Conservation (phyloP, 2,888 invertebrate species). For the Neuroscelio doddi region DNA sequence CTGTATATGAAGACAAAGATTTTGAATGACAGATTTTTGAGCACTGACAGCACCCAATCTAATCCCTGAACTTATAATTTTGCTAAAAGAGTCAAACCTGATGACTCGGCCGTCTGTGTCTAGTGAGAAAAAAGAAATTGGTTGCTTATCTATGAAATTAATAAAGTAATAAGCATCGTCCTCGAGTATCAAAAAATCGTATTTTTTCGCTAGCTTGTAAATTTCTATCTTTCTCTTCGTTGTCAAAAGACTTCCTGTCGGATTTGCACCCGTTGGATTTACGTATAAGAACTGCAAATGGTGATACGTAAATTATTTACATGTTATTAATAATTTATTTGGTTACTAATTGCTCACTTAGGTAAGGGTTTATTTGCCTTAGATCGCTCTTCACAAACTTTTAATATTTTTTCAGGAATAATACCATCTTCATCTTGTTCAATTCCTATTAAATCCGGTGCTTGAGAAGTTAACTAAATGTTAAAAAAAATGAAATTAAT, state of each 20-base stretch:
- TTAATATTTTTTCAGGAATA: slow-evolving; percentile 76
- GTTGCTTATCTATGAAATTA: slow-evolving; percentile 77
- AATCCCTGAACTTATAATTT: slow-evolving; percentile 81
- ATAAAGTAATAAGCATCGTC: slow-evolving; percentile 88
- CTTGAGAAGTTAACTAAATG: slow-evolving; percentile 79
- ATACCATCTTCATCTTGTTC: slow-evolving; percentile 81
- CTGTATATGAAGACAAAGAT: slow-evolving; percentile 80
- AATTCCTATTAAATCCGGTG: slow-evolving; percentile 78
- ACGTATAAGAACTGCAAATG: slow-evolving; percentile 78
- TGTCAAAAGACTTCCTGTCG: slow-evolving; percentile 80
- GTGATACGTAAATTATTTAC: not conserved
- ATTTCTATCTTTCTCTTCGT: slow-evolving; percentile 78
- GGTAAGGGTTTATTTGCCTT: slow-evolving; percentile 66
- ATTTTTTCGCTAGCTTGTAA: slow-evolving; percentile 82
- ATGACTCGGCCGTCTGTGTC: slow-evolving; percentile 84
- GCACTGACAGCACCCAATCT: slow-evolving; percentile 83
- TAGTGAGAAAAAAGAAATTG: slow-evolving; percentile 80
- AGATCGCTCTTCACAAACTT: slow-evolving; percentile 74
- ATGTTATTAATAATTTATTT: too few relatives aligned
- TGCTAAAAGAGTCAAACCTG: slow-evolving; percentile 85
- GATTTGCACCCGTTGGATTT: slow-evolving; percentile 85
- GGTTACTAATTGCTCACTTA: slow-evolving; percentile 59
- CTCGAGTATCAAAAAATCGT: slow-evolving; percentile 84
- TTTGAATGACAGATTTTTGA: slow-evolving; percentile 76
- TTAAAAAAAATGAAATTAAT: too few relatives aligned